Evolutionary conservation across 2,113 vertebrate species (phyloP).

Genomic region (Phyllostomus hastatus): DNA sequence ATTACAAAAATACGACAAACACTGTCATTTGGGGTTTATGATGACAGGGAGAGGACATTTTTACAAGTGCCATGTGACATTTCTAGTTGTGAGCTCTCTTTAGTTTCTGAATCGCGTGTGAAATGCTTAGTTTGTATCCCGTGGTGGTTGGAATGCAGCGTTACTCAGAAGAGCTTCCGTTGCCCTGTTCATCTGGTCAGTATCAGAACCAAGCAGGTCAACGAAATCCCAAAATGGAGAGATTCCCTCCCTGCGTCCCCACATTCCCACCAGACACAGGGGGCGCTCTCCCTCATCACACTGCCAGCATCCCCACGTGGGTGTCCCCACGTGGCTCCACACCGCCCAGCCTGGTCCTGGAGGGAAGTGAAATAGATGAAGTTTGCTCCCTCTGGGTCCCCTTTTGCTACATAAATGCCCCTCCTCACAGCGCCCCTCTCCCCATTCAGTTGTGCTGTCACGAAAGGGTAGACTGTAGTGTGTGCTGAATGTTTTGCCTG

Average conservation of each 20-base stretch:
- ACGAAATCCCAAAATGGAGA: background rate
- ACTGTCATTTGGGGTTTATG: background rate
- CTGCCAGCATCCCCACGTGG: too few relatives aligned
- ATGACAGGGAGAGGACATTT: background rate
- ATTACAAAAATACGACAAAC: background rate
- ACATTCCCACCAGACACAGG: background rate
- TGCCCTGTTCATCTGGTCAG: background rate
- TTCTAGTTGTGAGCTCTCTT: background rate
- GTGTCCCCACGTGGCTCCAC: fast-evolving
- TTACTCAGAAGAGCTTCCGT: background rate
- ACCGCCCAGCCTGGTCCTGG: too few relatives aligned
- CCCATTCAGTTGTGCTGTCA: background rate
- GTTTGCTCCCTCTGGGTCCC: background rate
- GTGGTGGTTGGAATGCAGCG: background rate
- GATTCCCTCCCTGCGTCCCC: background rate
- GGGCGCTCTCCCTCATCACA: background rate
- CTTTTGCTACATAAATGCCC: background rate
- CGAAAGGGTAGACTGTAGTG: background rate
- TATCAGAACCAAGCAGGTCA: background rate
- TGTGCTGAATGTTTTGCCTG: background rate
- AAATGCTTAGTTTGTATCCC: background rate
- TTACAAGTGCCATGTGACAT: background rate
- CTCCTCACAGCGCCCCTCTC: background rate
- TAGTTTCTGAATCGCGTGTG: background rate
- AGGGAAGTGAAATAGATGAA: background rate